These are phyloP conservation scores for Hydrotaea cyrtoneurina DNA, from an alignment of 2,888 invertebrate genomes.

Conservation along the genomic window DNA sequence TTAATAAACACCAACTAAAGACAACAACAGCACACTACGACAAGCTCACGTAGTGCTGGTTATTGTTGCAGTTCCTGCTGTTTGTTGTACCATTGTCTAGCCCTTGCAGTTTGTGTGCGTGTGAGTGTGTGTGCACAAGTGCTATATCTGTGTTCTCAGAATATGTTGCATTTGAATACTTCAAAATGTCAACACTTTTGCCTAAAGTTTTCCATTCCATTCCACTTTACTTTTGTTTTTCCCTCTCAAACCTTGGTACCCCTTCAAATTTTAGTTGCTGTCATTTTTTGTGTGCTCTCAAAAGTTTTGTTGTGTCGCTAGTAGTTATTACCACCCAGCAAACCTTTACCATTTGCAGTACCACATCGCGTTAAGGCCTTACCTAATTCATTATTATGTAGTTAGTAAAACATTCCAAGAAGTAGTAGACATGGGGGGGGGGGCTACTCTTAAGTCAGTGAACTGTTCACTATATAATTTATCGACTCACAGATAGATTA, in stretches of 20 bases:
- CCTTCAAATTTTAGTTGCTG: neutral
- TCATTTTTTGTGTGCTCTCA: neutral
- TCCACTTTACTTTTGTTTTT: neutral
- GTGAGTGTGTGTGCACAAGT: neutral
- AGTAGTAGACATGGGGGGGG: too few species aligned
- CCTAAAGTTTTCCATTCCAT: conserved; percentile 14
- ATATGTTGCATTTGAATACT: conserved; percentile 32
- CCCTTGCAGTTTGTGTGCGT: neutral
- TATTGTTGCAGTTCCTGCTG: neutral
- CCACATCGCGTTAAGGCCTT: too few species aligned
- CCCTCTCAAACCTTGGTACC: neutral
- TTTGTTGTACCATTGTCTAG: neutral
- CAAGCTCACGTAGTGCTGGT: neutral
- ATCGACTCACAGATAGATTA: too few species aligned
- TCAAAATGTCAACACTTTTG: conserved; percentile 36
- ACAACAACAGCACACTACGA: neutral
- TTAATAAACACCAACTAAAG: conserved; percentile 16
- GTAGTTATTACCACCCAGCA: neutral
- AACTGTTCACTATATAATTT: too few species aligned
- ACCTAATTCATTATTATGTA: too few species aligned
- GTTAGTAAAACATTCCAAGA: too few species aligned
- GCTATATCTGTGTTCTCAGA: conserved; percentile 10
- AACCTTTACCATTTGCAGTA: too few species aligned
- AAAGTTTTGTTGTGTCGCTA: conserved; percentile 17
- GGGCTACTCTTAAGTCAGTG: too few species aligned